A percentile compares a stretch with the other conserved stretches of the same genome.
Conservation (phyloP, 2,797 vertebrate genomes). For the Sciurus carolinensis region DNA sequence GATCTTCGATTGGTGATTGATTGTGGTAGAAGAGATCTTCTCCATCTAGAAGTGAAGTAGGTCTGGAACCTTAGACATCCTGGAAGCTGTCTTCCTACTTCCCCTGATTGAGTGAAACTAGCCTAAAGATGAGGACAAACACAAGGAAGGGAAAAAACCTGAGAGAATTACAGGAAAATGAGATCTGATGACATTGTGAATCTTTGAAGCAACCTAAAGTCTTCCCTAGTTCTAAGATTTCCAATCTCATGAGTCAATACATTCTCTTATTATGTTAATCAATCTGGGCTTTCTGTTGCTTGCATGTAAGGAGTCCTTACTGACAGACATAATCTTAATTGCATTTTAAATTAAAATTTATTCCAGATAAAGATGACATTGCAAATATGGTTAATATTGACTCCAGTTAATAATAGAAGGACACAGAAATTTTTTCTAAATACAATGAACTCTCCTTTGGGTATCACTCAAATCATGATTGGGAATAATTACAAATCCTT, state of each 20-base stretch:
- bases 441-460: neutral
- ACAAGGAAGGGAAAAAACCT: neutral
- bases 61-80: neutral
- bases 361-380: neutral
- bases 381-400: neutral
- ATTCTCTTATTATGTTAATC: neutral
- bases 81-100: neutral
- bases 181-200: neutral
- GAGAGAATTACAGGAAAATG: neutral
- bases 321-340: neutral
- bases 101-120: neutral
- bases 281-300: neutral
- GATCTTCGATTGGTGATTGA: neutral
- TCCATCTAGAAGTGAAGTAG: neutral
- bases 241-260: neutral
- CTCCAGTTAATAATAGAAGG: neutral
- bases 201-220: neutral
- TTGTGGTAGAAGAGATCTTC: neutral
- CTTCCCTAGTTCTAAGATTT: neutral
- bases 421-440: neutral
- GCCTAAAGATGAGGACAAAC: neutral
- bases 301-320: neutral
- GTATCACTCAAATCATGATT: neutral
- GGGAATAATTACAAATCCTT: neutral
- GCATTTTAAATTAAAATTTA: constrained; percentile 16